A percentile compares a stretch with the other conserved stretches of the same genome.
Evolutionary conservation across 30 jellyfish, hydroid and myxozoan species (phyloP).

Genomic region (Turritopsis rubra): DNA sequence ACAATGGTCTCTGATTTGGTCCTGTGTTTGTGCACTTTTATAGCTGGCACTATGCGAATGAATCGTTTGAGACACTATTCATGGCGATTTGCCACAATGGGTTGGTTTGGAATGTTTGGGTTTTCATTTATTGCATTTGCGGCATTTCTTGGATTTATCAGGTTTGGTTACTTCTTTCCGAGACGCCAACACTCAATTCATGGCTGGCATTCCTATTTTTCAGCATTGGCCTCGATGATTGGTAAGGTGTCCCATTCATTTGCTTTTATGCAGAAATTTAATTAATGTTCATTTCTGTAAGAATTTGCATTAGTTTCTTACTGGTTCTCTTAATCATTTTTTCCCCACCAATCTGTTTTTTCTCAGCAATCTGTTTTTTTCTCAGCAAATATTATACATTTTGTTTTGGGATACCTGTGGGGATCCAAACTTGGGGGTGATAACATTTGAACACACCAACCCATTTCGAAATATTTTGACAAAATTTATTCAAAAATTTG

Average conservation of each 20-base stretch:
- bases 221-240: conserved; percentile 31
- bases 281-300: conserved; percentile 6
- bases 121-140: conserved; percentile 42
- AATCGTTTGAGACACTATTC: conserved; percentile 19
- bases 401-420: too few species aligned
- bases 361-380: too few species aligned
- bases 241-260: conserved; percentile 19
- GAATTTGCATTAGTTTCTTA: neutral
- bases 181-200: conserved; percentile 24
- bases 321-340: too few species aligned
- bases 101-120: conserved; percentile 50
- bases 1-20: conserved; percentile 42
- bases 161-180: conserved; percentile 42
- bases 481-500: neutral
- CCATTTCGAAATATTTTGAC: neutral
- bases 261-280: conserved; percentile 25
- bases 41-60: conserved; percentile 35
- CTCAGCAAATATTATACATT: too few species aligned
- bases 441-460: too few species aligned
- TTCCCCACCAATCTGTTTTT: too few species aligned
- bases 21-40: conserved; percentile 1
- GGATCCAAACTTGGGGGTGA: too few species aligned
- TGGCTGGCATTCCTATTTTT: conserved; percentile 34
- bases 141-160: conserved; percentile 31
- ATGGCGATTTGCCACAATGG: conserved; percentile 31